These are phyloP conservation scores for Ibycter americanus DNA, from an alignment of 2,797 vertebrate genomes.

Conservation along the genomic window DNA sequence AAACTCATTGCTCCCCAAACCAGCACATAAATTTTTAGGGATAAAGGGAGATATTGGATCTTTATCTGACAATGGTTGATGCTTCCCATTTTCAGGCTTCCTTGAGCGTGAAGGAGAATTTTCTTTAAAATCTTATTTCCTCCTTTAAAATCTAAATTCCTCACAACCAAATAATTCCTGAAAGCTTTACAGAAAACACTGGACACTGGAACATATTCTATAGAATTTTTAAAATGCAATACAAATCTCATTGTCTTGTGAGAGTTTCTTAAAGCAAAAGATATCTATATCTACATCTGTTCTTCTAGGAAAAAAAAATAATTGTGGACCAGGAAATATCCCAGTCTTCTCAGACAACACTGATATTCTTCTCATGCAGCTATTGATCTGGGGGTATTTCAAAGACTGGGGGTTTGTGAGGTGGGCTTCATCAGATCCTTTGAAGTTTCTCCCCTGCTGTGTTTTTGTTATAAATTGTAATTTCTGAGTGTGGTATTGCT, in stretches of 20 bases:
- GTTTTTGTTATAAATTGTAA: not conserved
- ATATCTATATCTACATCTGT: not conserved
- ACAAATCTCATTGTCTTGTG: not conserved
- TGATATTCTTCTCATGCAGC: not conserved
- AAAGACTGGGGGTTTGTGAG: not conserved
- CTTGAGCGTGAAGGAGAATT: not conserved
- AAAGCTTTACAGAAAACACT: not conserved
- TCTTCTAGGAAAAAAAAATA: not conserved
- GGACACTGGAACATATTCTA: not conserved
- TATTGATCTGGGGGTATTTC: not conserved
- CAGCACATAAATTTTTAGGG: not conserved
- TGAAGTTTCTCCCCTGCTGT: not conserved
- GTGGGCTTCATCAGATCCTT: not conserved
- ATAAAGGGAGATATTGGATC: not conserved
- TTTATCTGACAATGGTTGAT: not conserved
- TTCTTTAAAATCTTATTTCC: not conserved
- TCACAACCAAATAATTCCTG: not conserved
- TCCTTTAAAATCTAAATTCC: too few relatives aligned
- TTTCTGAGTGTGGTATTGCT: not conserved
- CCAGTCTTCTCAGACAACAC: not conserved
- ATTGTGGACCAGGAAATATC: not conserved
- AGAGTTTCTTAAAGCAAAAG: not conserved
- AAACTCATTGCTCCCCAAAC: not conserved
- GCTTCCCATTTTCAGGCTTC: not conserved
- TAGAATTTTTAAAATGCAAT: not conserved